Evolutionary conservation across 2,113 vertebrate genomes (phyloP).

Genomic region (Urocolius indicus): DNA sequence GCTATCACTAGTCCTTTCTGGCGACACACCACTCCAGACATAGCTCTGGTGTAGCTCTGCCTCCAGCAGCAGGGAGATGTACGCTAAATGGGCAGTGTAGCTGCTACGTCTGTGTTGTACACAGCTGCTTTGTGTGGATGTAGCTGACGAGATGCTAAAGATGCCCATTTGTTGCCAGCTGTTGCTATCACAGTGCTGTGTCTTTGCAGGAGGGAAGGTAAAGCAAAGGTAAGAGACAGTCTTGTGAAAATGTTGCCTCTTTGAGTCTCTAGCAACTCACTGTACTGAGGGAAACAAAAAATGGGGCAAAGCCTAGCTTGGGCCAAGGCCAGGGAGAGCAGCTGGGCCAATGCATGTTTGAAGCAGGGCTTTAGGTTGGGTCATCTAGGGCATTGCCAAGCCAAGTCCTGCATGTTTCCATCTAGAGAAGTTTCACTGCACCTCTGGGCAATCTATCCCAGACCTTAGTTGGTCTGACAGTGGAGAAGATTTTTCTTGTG

Average conservation of each 20-base stretch:
- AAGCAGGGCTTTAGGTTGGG: neutral
- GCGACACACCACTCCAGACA: neutral
- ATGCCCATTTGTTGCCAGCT: neutral
- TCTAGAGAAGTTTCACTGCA: neutral
- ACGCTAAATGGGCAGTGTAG: neutral
- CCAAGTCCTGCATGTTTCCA: neutral
- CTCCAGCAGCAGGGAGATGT: neutral
- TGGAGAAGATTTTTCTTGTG: neutral
- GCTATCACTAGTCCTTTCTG: neutral
- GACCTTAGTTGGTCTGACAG: neutral
- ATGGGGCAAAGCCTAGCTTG: neutral
- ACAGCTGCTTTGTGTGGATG: neutral
- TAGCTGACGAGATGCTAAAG: neutral
- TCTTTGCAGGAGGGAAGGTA: neutral
- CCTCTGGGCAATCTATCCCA: neutral
- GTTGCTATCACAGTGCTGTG: accelerated
- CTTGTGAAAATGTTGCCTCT: neutral
- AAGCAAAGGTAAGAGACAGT: neutral
- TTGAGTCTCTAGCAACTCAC: neutral
- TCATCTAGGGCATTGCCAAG: neutral
- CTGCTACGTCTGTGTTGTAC: neutral
- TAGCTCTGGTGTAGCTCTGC: neutral
- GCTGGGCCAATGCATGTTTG: accelerated
- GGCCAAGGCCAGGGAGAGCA: neutral
- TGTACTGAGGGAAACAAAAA: neutral